Evolutionary conservation across 2,113 vertebrate species (phyloP), one percentile per base, ranked within the genome.

Genomic region (Malurus elegans): DNA sequence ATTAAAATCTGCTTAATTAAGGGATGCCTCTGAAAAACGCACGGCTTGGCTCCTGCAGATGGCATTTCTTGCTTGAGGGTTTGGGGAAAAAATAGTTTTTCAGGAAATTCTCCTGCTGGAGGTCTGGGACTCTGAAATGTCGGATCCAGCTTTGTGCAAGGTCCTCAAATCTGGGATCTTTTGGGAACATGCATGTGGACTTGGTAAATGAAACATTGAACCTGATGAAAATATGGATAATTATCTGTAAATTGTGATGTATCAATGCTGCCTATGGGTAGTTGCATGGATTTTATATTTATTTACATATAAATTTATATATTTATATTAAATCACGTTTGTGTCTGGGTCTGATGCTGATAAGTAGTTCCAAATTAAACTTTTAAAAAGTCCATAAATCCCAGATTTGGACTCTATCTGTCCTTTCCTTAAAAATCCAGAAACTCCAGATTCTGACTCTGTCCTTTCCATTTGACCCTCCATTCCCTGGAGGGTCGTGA

Each of bases 1-100:
- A 84, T 94, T 96, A 93, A 88, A 92, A 84, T 48, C 56, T 86
- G 44, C 72, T 92, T 93, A 88, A 95, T 95, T 83, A 93, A 88
- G 69, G 48, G 83, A 67, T 24, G 57, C 34, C 60, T 60, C 76
- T 2, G 1, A 40, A 54, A 54, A 81, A 54, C 0, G 28, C 79
- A 24, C 2, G 0, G 7, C 87, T 91, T 32, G 92, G 81, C 53
- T 92, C 58, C 70, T 87, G 61, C 88, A 82, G 85, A 61, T 69
- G 90, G 90, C 18, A 4, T 72, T 65, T 70, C 62, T 85, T 82
- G 71, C 90, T 82, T 1, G 8, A 88, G 90, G 74, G 56, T 25
- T 69, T 65, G 79, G 54, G 56, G 71, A 9, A 44, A 40, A 93
- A 92, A 70, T 7, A 36, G 66, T 18, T 21, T 72, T 50, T 50